Evolutionary conservation across 92 coral and sea anemone species (phyloP), one percentile per base, ranked within the genome.

Genomic region (Porites evermanni): DNA sequence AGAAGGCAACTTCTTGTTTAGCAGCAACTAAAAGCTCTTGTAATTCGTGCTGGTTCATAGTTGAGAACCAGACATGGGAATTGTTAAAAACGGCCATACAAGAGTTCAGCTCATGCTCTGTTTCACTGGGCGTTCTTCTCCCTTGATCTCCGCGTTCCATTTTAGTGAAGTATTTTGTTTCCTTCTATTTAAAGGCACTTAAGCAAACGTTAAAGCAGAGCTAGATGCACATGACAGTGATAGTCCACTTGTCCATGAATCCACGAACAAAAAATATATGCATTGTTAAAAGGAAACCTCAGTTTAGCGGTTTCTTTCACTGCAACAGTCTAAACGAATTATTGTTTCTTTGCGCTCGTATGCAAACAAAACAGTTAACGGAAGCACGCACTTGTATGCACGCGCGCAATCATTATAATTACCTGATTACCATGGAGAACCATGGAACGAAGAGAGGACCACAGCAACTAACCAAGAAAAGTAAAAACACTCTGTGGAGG

Each of bases 51-150:
- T 66, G 64, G 19, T 67, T 23, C 26, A 17, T 20, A 26, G 11
- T 20, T 70, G 73, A 70, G 53, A 81, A 81, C 1, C 23, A 20
- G 2, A 72, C 59, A 8, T 17, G 26, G 32, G 86, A 81, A 6
- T 81, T 21, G 6, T 81, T 81, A 59, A 81, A 81, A 3, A 71
- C 78, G 7, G 86, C 70, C 18, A 79, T 11, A 26, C 72, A 1
- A 53, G 84, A 74, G 52, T 67, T 79, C 60, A 79, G 17, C 68
- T 79, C 84, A 67, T 66, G 67, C 51, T 74, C 23, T 1, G 75
- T 53, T 20, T 79, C 74, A 20, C 64, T 17, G 8, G 84, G 65
- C 9, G 53, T 52, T 65, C n/a, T 79, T 3, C 83, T 79, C 24
- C 64, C 51, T 54, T 52, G 74, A 2, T 12, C 16, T 18, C 47